These are phyloP conservation scores for Corythoichthys intestinalis DNA, from an alignment of 2,113 vertebrate species.

Conservation along the genomic window DNA sequence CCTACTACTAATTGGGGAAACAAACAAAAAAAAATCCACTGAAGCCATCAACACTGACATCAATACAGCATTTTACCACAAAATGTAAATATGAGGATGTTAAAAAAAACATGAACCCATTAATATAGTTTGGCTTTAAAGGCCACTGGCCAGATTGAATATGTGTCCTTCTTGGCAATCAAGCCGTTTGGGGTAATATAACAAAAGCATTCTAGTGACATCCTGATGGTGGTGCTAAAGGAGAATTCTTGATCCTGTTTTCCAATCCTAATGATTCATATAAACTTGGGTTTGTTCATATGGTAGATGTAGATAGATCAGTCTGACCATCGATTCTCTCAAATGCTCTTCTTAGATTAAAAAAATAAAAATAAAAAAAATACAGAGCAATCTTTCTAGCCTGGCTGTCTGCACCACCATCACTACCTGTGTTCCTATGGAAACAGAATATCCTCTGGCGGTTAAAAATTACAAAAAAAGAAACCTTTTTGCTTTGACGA, in stretches of 20 bases:
- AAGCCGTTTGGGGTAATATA: too few relatives aligned
- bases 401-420: background rate
- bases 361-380: background rate
- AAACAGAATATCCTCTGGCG: slow-evolving; percentile 19
- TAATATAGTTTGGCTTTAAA: background rate
- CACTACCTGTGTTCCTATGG: slow-evolving; percentile 29
- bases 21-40: too few relatives aligned
- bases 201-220: background rate
- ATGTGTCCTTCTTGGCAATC: too few relatives aligned
- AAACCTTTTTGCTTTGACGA: slow-evolving; percentile 5
- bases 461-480: background rate
- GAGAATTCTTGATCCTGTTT: background rate
- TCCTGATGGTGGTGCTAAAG: background rate
- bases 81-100: background rate
- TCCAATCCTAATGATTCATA: background rate
- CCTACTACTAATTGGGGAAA: too few relatives aligned
- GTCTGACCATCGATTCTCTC: background rate
- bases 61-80: background rate
- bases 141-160: too few relatives aligned
- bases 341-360: slow-evolving; percentile 1
- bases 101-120: background rate
- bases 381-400: background rate
- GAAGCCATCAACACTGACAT: background rate
- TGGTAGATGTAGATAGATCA: background rate
- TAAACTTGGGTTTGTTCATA: background rate